Evolutionary conservation across 2,797 vertebrate species (phyloP), one percentile per base, ranked within the genome.

Genomic region (Acanthopagrus latus): DNA sequence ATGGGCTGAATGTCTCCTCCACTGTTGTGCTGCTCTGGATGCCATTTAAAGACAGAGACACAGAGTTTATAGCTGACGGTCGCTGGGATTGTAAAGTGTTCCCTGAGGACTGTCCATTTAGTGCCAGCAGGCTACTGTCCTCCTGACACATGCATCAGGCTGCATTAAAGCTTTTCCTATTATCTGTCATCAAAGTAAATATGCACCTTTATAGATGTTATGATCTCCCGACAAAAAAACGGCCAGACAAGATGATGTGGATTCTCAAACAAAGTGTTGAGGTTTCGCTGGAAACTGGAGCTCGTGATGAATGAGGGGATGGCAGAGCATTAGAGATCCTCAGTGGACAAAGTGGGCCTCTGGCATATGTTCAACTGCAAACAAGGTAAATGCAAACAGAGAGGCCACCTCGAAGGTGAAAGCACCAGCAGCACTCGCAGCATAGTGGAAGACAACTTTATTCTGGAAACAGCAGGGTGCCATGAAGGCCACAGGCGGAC

Each of bases 401-500:
- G 44, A 70, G 69, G 68, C 41, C 55, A 74, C 54, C 76, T 71
- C 73, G 43, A 72, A 84, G 51, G 52, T 44, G 56, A 72, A 83
- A 81, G 68, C 10, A 46, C 20, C 20, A 55, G 11, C 12, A 66
- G n/a, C n/a, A 46, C 46, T 47, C 33, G 27, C 25, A 21, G 9
- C 5, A 16, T 7, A 51, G 9, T 8, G 33, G 11, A 41, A 4
- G 71, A 76, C n/a, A 50, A 17, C 23, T 66, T 71, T 38, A 78
- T 76, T 71, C 65, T 12, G 21, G 46, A 47, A 66, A 52, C 14
- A 48, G 27, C 16, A 2, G n/a, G 25, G 43, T 66, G 23, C 25
- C 11, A 76, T 47, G 43, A 70, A 50, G 60, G 52, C 33, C 44
- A 74, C 12, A 3, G 47, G 25, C 20, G 25, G 56, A 76, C 50